Evolutionary conservation across 2,113 vertebrate species (phyloP), one percentile per base, ranked within the genome.

Genomic region (Donacobius atricapilla): DNA sequence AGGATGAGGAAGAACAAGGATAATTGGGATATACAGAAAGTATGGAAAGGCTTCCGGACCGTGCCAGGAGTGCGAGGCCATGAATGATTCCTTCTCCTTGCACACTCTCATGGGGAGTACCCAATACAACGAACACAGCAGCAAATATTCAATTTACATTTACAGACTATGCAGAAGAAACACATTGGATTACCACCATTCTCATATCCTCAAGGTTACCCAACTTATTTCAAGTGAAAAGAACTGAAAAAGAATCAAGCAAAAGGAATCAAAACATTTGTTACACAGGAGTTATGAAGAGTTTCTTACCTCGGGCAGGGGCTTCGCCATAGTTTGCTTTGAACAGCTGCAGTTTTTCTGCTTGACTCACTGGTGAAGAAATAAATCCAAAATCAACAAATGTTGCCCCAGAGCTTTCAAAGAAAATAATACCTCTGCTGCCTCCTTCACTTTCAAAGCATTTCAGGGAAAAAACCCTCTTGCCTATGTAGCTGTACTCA

Each of bases 331-430:
- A 44, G 58, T 80, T 97, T 83, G 63, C 96, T 91, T 97, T 89
- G 51, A 94, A 64, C 42, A 97, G 90, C 48, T 97, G 97, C 87
- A 83, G 92, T 66, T 97, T 88, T 83, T 93, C 89, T 83, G 94
- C 91, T 96, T 97, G 96, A 64, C 84, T 96, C 94, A 98, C 98
- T 99, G 73, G 93, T 93, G 91, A 86, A 77, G 86, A 95, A 86
- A 96, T 47, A 95, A 73, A 89, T 50, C 40, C 51, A 40, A 82
- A 57, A 90, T 92, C 58, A 94, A 35, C 75, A 83, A 77, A 64
- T 8, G 42, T 24, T 57, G 69, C 42, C 78, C 37, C 53, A 90
- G 79, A 90, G 80, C 80, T 78, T 87, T 66, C 87, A 63, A 90
- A 89, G 42, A 68, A 90, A 94, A 23, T 35, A 83, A 69, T 24